A percentile compares a stretch with the other conserved stretches of the same genome.
Evolutionary conservation across 1,140 invertebrate species (phyloP).

Genomic region (Heliconius congener): DNA sequence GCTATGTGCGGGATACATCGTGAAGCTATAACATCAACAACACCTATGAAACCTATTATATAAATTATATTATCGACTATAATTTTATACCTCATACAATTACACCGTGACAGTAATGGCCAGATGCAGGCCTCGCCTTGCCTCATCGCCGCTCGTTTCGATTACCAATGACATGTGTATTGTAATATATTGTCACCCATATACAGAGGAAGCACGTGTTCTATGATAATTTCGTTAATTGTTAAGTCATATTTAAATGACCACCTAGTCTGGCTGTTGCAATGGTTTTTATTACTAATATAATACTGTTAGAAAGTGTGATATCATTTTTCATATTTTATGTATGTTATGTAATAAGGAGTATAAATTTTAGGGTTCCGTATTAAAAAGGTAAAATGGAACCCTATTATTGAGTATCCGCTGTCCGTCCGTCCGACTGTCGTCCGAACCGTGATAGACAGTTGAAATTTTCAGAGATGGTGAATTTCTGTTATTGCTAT

Average conservation of each 20-base stretch:
- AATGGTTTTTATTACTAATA: not conserved
- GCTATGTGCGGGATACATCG: too few species aligned
- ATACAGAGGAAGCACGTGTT: not conserved
- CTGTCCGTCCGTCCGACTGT: too few species aligned
- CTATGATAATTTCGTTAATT: not conserved
- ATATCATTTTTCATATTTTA: not conserved
- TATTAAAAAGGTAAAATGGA: too few species aligned
- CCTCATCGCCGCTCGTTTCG: not conserved
- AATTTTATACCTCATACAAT: not conserved
- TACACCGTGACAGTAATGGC: not conserved
- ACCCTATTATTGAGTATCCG: too few species aligned
- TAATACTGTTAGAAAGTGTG: not conserved
- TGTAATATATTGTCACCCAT: not conserved
- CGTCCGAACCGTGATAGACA: too few species aligned
- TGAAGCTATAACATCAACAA: too few species aligned
- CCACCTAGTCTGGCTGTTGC: not conserved
- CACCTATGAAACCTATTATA: too few species aligned
- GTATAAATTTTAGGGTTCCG: too few species aligned
- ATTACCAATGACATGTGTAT: not conserved
- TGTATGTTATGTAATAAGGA: not conserved
- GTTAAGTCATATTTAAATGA: conserved; percentile 6
- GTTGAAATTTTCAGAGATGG: too few species aligned
- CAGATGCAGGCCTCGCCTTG: not conserved
- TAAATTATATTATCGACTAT: not conserved
- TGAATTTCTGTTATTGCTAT: too few species aligned